A percentile compares a stretch with the other conserved stretches of the same genome.
Evolutionary conservation across 2,888 invertebrate species (phyloP).

Genomic region (Sarcophaga caerulescens): DNA sequence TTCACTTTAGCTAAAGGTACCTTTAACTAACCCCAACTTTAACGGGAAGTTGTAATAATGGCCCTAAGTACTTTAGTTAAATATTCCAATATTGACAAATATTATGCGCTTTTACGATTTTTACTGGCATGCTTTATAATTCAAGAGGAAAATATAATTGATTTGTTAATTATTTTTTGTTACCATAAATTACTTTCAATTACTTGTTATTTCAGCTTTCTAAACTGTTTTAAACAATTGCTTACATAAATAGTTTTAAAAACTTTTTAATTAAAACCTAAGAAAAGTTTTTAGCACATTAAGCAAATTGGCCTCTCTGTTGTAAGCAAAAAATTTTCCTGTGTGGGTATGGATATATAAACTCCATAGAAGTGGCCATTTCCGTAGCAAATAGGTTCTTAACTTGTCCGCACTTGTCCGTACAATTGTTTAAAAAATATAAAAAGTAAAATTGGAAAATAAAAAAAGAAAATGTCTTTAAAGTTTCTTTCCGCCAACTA

Average conservation of each 20-base stretch:
- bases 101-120: no score
- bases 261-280: background rate
- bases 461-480: constrained; percentile 59
- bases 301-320: background rate
- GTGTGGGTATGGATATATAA: constrained; percentile 21
- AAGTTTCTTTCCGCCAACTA: constrained; percentile 69
- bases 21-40: no score
- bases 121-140: no score
- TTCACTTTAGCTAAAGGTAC: no score
- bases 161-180: background rate
- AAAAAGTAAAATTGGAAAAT: background rate
- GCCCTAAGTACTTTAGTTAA: no score
- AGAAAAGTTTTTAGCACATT: constrained; percentile 27
- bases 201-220: background rate
- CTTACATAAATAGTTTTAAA: constrained; percentile 7
- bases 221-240: constrained; percentile 32
- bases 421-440: background rate
- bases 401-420: background rate
- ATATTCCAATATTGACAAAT: no score
- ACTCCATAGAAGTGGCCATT: background rate
- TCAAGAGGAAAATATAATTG: no score
- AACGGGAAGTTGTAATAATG: no score
- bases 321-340: background rate
- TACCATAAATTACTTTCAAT: background rate
- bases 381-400: background rate